Conservation (phyloP, 2,113 vertebrate genomes). For the Gymnogyps californianus region DNA sequence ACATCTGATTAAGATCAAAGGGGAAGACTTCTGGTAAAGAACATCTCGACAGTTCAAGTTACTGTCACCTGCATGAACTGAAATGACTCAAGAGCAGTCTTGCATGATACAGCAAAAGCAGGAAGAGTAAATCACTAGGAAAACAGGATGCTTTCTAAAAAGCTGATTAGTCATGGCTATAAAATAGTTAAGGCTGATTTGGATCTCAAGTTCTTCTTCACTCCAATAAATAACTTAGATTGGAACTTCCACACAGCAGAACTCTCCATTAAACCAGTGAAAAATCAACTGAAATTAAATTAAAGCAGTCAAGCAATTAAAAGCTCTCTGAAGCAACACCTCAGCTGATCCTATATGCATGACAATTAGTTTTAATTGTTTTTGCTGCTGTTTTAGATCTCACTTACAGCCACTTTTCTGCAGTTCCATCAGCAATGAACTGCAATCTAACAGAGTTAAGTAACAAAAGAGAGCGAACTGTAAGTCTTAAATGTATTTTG, state of each 20-base stretch:
- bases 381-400: not conserved
- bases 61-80: constrained; percentile 53
- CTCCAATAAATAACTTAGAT: constrained; percentile 40
- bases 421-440: not conserved
- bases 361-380: not conserved
- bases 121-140: constrained; percentile 25
- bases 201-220: not conserved
- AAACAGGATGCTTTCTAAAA: constrained; percentile 54
- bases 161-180: constrained; percentile 52
- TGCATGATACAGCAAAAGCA: constrained; percentile 50
- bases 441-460: not conserved
- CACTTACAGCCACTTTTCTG: not conserved
- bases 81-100: constrained; percentile 63
- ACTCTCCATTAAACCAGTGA: not conserved
- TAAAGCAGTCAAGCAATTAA: not conserved
- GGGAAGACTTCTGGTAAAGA: constrained; percentile 44
- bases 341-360: not conserved
- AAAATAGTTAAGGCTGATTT: constrained; percentile 50
- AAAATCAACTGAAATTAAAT: not conserved
- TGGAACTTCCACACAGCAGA: constrained; percentile 2
- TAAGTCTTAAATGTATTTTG: not conserved
- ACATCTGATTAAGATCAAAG: constrained; percentile 70
- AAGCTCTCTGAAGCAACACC: constrained; percentile 9
- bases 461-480: not conserved
- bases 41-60: constrained; percentile 55